Percentiles rank a stretch among this genome's conserved stretches.
These are phyloP conservation scores for Phacellophora camtschatica DNA, from an alignment of 30 jellyfish, hydroid and myxozoan genomes.

Conservation along the genomic window DNA sequence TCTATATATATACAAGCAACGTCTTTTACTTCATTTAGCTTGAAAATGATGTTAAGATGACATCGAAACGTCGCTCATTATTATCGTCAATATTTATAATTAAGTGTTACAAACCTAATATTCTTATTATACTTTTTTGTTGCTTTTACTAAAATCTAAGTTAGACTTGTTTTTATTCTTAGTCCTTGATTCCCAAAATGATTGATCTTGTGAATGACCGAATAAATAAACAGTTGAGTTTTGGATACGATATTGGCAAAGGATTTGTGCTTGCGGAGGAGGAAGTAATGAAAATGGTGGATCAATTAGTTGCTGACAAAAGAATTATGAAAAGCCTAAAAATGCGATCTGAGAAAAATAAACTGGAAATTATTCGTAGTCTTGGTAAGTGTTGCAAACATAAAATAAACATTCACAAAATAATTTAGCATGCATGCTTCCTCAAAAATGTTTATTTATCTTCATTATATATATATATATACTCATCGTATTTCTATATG, in stretches of 20 bases:
- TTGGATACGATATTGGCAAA: conserved; percentile 92
- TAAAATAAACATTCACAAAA: no score
- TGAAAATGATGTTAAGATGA: no score
- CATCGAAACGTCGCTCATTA: no score
- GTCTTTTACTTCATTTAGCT: no score
- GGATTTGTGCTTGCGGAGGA: conserved; percentile 94
- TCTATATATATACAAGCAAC: no score
- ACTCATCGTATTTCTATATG: no score
- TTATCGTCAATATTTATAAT: neutral
- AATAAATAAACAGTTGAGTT: conserved; percentile 80
- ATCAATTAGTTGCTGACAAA: conserved; percentile 72
- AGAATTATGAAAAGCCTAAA: conserved; percentile 66
- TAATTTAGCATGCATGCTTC: no score
- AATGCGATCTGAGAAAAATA: conserved; percentile 70
- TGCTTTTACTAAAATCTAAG: neutral
- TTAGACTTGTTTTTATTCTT: neutral
- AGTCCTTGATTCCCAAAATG: conserved; percentile 85
- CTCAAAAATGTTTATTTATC: no score
- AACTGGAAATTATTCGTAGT: conserved; percentile 75
- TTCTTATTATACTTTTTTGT: neutral
- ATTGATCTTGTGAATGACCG: conserved; percentile 87
- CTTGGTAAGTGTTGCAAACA: conserved; percentile 62
- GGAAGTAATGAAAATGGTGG: conserved; percentile 78
- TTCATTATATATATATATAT: no score
- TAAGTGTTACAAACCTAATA: neutral